A percentile compares a stretch with the other conserved stretches of the same genome.
phyloP scores from a whole-genome alignment of 1,140 invertebrate species.

The Periplaneta americana region DNA sequence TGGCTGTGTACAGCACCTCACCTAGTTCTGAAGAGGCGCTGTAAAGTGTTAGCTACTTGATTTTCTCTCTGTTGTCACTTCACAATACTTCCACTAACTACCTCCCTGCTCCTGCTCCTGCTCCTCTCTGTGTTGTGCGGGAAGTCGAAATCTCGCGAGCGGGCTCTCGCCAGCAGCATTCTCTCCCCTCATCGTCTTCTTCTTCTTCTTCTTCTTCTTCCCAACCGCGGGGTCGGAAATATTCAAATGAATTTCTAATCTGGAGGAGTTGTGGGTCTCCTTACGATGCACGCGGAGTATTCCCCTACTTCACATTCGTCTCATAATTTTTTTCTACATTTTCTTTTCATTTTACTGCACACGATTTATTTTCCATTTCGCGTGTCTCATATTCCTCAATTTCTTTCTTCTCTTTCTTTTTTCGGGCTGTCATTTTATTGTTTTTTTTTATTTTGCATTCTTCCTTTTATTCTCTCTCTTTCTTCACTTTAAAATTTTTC shows the following conservation, averaged over 20 bases:
- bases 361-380: background rate
- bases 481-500: too few relatives aligned
- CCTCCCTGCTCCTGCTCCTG: background rate
- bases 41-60: constrained; percentile 1
- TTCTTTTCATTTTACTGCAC: background rate
- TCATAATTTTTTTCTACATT: background rate
- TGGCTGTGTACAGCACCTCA: background rate
- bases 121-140: background rate
- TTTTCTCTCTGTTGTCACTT: constrained; percentile 4
- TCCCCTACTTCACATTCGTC: background rate
- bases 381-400: too few relatives aligned
- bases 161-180: background rate
- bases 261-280: background rate
- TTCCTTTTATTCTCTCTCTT: background rate
- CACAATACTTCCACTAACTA: background rate
- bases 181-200: background rate
- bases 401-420: background rate
- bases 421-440: background rate
- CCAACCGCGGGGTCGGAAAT: constrained; percentile 9
- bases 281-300: background rate
- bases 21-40: background rate
- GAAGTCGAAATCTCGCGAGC: background rate
- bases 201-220: background rate
- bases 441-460: background rate
- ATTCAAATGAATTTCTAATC: constrained; percentile 21